phyloP scores from a whole-genome alignment of 2,797 vertebrate species.

The Telmatherina bonti region DNA sequence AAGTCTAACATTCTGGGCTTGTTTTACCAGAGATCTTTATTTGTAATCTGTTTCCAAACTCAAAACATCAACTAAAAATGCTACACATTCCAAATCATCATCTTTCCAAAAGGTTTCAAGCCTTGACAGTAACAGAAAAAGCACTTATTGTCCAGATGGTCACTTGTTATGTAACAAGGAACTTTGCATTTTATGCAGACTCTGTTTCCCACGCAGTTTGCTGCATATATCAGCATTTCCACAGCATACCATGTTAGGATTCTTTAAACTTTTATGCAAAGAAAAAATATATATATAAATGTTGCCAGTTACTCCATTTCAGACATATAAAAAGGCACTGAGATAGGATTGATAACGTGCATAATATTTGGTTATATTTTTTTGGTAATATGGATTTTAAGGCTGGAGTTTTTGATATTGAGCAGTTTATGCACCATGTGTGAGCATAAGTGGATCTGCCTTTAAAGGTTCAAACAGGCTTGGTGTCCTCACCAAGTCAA shows the following conservation, averaged over 20 bases:
- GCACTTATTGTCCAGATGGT: slow-evolving; percentile 39
- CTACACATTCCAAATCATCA: slow-evolving; percentile 14
- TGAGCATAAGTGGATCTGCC: neutral
- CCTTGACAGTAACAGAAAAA: slow-evolving; percentile 4
- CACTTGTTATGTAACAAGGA: slow-evolving; percentile 34
- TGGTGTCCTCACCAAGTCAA: neutral
- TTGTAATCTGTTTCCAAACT: slow-evolving; percentile 6
- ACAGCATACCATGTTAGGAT: neutral
- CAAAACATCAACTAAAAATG: slow-evolving; percentile 1
- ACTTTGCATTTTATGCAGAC: slow-evolving; percentile 20
- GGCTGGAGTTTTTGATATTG: neutral
- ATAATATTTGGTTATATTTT: neutral
- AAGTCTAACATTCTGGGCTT: slow-evolving; percentile 10
- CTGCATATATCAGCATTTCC: neutral
- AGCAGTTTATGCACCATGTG: neutral
- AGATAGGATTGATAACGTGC: neutral
- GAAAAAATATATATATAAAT: slow-evolving; percentile 3
- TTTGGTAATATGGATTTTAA: slow-evolving; percentile 2
- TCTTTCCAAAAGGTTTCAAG: slow-evolving; percentile 19
- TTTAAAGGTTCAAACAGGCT: neutral
- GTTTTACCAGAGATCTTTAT: slow-evolving; percentile 8
- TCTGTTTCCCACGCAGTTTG: slow-evolving; percentile 5
- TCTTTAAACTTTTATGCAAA: slow-evolving; percentile 1
- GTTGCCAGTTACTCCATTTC: neutral
- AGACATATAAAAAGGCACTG: neutral